Base-by-base conservation (phyloP, 2,888 invertebrate genomes). In the Ophioninae sp. region DNA sequence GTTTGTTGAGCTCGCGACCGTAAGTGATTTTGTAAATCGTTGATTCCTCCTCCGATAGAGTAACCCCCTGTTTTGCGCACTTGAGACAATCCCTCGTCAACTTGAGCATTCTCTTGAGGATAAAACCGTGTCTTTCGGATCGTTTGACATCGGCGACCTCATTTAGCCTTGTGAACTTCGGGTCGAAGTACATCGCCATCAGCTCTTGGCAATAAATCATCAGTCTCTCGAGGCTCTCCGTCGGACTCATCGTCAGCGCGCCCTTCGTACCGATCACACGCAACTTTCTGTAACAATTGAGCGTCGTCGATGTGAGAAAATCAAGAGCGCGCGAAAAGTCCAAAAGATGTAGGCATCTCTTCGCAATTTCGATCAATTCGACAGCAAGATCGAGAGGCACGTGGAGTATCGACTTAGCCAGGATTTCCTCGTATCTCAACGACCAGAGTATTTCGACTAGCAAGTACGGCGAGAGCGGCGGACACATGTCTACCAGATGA, bases 401-500 rank as follows among this genome's bases (percentile, higher is more conserved):
- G 41, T 91, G 84, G 0, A 90, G 79, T 1, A 92, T 63, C 0
- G 90, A 90, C 81, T 90, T 90, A 0, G 86, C 84, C 20, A 93
- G 65, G 41, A 92, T 84, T 7, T 87, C 85, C 3, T 93, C 92
- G 30, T 88, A 92, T 6, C 88, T 79, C 0, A 92, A 67, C 6
- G 76, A 80, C 89, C 90, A 92, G 0, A 91, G 13, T 68, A 93
- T 88, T 85, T 92, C 90, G 6, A 90, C 78, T 2, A 92, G 86
- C 6, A 93, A 82, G 79, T 91, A 92, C 0, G 90, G 89, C 3
- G 92, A 92, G 10, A 92, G 61, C 17, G 90, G 84, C 13, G 91
- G 90, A 79, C 90, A 91, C 85, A 90, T 89, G 61, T 90, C 89
- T 0, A 91, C 91, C 37, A 92, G 83, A 74, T 90, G 88, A n/a